These are phyloP conservation scores for Lucilia cuprina DNA, from an alignment of 1,140 invertebrate genomes.

Conservation along the genomic window DNA sequence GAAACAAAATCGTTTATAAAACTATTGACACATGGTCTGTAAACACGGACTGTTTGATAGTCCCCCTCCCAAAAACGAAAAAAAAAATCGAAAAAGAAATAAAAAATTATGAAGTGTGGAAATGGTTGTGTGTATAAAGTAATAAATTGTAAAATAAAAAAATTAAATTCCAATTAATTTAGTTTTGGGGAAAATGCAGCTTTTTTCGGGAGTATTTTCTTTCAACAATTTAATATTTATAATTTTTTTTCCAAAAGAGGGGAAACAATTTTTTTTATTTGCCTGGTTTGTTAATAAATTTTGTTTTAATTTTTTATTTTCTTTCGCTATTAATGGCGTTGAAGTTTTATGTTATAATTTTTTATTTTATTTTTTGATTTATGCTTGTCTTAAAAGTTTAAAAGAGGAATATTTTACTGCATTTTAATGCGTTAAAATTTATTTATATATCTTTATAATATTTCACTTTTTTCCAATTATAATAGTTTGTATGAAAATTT, in stretches of 20 bases:
- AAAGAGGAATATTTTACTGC: slow-evolving; percentile 22
- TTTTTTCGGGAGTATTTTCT: neutral
- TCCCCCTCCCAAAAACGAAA: too few relatives aligned
- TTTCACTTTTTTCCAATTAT: too few relatives aligned
- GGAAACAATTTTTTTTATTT: neutral
- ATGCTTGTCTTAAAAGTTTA: slow-evolving; percentile 22
- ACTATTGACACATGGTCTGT: too few relatives aligned
- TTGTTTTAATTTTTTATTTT: neutral
- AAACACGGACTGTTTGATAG: too few relatives aligned
- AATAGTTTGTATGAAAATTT: neutral
- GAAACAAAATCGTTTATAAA: too few relatives aligned
- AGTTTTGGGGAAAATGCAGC: too few relatives aligned
- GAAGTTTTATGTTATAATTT: neutral
- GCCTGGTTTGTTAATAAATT: neutral
- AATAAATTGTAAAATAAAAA: neutral
- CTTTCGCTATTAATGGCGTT: neutral
- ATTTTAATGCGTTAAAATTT: slow-evolving; percentile 28
- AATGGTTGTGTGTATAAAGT: too few relatives aligned
- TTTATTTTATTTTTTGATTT: slow-evolving; percentile 20
- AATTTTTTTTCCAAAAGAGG: neutral
- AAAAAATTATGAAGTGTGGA: too few relatives aligned
- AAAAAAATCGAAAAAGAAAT: too few relatives aligned
- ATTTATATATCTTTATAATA: neutral
- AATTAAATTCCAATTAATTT: slow-evolving; percentile 4
- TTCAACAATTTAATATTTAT: neutral